phyloP scores from a whole-genome alignment of 2,797 vertebrate genomes.

The Myotis pilosus region DNA sequence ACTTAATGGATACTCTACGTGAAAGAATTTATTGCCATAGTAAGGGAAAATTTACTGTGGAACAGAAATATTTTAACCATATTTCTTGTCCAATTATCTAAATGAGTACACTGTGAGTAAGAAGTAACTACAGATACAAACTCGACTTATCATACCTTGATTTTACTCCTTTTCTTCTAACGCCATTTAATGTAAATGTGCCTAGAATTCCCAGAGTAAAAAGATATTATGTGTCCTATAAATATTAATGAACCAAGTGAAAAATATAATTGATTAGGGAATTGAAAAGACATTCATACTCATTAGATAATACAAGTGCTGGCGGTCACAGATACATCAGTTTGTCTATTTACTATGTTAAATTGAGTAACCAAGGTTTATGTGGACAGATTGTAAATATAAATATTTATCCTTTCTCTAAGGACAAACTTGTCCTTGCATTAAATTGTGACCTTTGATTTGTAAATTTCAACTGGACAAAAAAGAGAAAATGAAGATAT shows the following conservation, averaged over 20 bases:
- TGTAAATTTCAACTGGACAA: background rate
- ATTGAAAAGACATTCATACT: background rate
- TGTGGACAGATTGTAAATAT: background rate
- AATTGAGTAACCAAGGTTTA: background rate
- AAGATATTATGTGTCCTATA: background rate
- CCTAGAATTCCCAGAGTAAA: background rate
- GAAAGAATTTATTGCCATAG: background rate
- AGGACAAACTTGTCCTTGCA: background rate
- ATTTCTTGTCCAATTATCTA: background rate
- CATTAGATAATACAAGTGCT: background rate
- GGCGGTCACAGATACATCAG: background rate
- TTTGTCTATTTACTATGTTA: background rate
- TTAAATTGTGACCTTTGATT: slow-evolving; percentile 4
- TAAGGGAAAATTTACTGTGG: background rate
- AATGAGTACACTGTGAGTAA: background rate
- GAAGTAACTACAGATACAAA: background rate
- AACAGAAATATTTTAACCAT: background rate
- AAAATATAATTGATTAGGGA: background rate
- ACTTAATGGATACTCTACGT: background rate
- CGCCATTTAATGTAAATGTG: background rate
- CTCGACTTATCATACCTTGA: background rate
- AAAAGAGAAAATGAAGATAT: background rate
- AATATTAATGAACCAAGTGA: slow-evolving; percentile 17
- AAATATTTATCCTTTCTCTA: background rate
- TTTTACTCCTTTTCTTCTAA: background rate